phyloP scores from a whole-genome alignment of 1,140 invertebrate species.

The Phymastichus coffea region DNA sequence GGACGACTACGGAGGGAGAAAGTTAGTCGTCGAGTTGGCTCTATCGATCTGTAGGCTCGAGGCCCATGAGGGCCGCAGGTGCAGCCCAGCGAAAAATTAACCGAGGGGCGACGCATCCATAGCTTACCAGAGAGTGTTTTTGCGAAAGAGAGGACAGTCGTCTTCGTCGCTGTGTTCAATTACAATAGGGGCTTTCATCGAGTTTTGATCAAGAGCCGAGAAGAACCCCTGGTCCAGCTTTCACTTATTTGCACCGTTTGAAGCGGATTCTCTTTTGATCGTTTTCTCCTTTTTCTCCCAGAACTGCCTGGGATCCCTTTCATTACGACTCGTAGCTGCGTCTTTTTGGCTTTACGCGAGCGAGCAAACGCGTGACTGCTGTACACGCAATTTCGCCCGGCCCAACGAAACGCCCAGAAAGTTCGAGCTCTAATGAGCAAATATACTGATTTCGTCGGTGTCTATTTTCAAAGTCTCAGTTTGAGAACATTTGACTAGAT shows the following conservation, averaged over 20 bases:
- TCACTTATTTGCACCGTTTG: conserved; percentile 5
- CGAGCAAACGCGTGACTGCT: neutral
- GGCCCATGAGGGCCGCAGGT: conserved; percentile 36
- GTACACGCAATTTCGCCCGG: conserved; percentile 14
- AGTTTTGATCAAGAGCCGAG: conserved; percentile 44
- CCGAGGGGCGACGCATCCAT: conserved; percentile 32
- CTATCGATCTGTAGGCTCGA: conserved; percentile 13
- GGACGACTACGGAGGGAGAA: neutral
- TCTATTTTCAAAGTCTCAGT: too few species aligned
- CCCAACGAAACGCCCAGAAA: neutral
- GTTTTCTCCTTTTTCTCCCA: conserved; percentile 30
- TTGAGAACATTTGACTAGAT: too few species aligned
- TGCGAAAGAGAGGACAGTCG: too few species aligned
- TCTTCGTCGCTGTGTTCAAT: conserved; percentile 43
- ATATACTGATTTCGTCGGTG: conserved; percentile 16
- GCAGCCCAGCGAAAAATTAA: conserved; percentile 46
- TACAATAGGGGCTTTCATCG: conserved; percentile 44
- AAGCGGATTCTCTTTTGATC: conserved; percentile 33
- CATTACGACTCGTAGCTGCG: neutral
- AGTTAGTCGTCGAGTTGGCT: neutral
- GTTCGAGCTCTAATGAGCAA: conserved; percentile 11
- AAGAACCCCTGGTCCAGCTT: conserved; percentile 28
- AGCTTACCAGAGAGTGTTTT: too few species aligned
- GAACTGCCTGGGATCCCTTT: too few species aligned
- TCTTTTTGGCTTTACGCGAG: neutral